Evolutionary conservation across 2,888 invertebrate genomes (phyloP).

Genomic region (Furcula furcula): DNA sequence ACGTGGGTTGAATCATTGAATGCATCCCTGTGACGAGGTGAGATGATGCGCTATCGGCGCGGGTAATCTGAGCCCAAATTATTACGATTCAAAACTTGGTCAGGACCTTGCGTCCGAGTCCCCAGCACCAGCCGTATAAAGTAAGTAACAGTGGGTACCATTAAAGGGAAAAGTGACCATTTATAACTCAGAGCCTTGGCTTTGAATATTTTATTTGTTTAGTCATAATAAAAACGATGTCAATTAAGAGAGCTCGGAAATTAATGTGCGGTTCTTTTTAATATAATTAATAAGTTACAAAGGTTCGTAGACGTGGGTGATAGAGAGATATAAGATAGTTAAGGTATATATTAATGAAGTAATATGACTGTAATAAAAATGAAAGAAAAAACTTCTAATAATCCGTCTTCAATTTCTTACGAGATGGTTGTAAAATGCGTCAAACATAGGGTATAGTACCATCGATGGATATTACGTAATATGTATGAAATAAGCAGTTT

Average conservation of each 20-base stretch:
- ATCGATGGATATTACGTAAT: too few species aligned
- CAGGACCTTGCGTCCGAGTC: constrained; percentile 63
- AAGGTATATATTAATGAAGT: too few species aligned
- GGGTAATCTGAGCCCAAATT: constrained; percentile 81
- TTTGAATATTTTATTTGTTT: constrained; percentile 72
- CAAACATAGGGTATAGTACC: too few species aligned
- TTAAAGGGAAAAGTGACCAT: constrained; percentile 68
- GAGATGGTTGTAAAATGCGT: too few species aligned
- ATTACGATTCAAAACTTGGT: constrained; percentile 81
- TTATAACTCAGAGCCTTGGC: constrained; percentile 65
- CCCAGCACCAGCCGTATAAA: constrained; percentile 58
- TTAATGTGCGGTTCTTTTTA: constrained; percentile 53
- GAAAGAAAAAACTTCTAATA: too few species aligned
- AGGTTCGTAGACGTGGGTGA: constrained; percentile 10
- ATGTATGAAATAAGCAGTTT: too few species aligned
- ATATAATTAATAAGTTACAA: constrained; percentile 24
- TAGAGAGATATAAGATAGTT: constrained; percentile 7
- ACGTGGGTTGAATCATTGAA: constrained; percentile 19
- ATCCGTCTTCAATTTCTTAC: too few species aligned
- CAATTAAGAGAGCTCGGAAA: constrained; percentile 64
- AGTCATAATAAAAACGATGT: constrained; percentile 69
- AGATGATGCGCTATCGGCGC: constrained; percentile 75
- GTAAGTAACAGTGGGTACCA: constrained; percentile 62
- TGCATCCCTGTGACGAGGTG: constrained; percentile 67
- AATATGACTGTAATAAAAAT: too few species aligned